These are phyloP conservation scores for Grammomys surdaster DNA, from an alignment of 2,113 vertebrate species.

Conservation along the genomic window DNA sequence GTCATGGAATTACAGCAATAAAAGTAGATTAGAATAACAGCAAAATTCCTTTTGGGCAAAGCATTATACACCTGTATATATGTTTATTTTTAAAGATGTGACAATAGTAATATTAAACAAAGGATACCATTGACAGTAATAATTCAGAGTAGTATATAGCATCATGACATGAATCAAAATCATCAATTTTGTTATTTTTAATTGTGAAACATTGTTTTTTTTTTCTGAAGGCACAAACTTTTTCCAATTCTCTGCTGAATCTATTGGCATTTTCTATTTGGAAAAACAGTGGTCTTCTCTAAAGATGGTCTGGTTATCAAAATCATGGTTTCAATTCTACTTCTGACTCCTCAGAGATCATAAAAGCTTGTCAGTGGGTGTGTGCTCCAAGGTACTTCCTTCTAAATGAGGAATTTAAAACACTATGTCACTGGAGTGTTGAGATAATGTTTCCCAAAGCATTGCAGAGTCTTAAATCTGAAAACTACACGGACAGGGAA, in stretches of 20 bases:
- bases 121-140: not conserved
- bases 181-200: not conserved
- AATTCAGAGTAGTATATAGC: not conserved
- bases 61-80: not conserved
- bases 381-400: not conserved
- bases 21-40: not conserved
- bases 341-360: not conserved
- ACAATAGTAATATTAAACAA: not conserved
- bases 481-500: constrained; percentile 67
- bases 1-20: not conserved
- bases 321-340: not conserved
- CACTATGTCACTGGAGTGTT: not conserved
- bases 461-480: constrained; percentile 60
- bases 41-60: not conserved
- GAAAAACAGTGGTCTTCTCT: not conserved
- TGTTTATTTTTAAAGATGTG: not conserved
- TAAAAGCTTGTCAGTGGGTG: not conserved
- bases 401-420: constrained; percentile 54
- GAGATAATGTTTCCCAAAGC: constrained; percentile 54
- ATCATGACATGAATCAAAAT: not conserved
- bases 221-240: not conserved
- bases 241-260: not conserved
- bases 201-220: not conserved
- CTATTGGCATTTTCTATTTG: not conserved
- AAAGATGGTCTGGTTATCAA: not conserved